These are phyloP conservation scores for Plutomurus gul DNA, from an alignment of 1,140 invertebrate genomes.

Conservation along the genomic window DNA sequence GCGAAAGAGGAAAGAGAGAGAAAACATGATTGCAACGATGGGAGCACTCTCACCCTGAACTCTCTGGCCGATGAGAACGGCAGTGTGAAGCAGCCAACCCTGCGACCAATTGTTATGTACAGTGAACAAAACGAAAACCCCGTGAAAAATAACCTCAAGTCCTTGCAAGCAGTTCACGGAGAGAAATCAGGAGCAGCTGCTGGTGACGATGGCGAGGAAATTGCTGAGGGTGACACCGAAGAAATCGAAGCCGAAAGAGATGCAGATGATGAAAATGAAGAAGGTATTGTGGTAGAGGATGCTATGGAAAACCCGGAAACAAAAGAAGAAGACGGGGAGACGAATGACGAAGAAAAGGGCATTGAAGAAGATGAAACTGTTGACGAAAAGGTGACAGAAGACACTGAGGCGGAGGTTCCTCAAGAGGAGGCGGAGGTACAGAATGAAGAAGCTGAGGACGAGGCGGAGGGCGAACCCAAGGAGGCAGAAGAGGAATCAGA, in stretches of 20 bases:
- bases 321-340: background rate
- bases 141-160: background rate
- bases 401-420: background rate
- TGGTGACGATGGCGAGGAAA: too few relatives aligned
- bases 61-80: background rate
- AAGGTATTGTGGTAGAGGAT: background rate
- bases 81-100: too few relatives aligned
- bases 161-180: too few relatives aligned
- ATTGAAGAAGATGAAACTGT: too few relatives aligned
- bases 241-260: background rate
- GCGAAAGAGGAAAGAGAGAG: conserved; percentile 57
- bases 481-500: background rate
- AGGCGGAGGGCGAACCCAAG: background rate
- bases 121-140: background rate
- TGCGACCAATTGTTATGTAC: too few relatives aligned
- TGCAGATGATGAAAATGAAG: background rate
- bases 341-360: background rate
- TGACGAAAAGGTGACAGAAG: too few relatives aligned
- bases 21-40: conserved; percentile 16
- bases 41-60: background rate
- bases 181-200: too few relatives aligned
- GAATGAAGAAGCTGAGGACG: background rate
- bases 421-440: background rate
- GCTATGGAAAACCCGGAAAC: background rate
- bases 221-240: too few relatives aligned